Evolutionary conservation across 2,888 invertebrate species (phyloP).

Genomic region (Ophion ventricosus): DNA sequence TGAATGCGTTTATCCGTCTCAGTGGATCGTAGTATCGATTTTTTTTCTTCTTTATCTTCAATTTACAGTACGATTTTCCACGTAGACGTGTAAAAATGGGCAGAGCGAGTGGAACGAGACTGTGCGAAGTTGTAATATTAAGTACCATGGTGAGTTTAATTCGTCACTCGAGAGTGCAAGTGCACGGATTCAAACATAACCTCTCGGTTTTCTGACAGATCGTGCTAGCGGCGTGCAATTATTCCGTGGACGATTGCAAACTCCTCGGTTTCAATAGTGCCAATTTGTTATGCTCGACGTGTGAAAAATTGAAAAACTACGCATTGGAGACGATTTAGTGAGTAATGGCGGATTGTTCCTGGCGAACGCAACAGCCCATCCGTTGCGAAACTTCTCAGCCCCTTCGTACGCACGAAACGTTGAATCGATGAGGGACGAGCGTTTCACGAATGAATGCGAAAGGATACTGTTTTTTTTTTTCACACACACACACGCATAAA

Average conservation of each 20-base stretch:
- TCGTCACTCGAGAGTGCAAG: neutral
- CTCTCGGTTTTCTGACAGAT: slow-evolving; percentile 63
- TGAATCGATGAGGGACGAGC: neutral
- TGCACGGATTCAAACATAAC: slow-evolving; percentile 3
- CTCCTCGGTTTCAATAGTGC: slow-evolving; percentile 93
- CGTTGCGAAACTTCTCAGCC: neutral
- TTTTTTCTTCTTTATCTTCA: neutral
- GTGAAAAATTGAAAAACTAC: slow-evolving; percentile 92
- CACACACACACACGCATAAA: neutral
- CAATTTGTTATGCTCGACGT: slow-evolving; percentile 94
- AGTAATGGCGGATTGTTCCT: slow-evolving; percentile 18
- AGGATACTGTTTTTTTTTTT: neutral
- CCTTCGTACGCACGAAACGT: neutral
- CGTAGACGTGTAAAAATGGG: slow-evolving; percentile 11
- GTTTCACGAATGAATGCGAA: neutral
- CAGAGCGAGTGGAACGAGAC: neutral
- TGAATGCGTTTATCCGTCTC: neutral
- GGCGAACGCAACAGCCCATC: neutral
- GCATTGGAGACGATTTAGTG: slow-evolving; percentile 87
- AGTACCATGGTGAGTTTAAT: slow-evolving; percentile 44
- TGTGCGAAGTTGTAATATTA: slow-evolving; percentile 31
- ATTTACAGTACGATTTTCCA: neutral
- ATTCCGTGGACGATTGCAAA: slow-evolving; percentile 92
- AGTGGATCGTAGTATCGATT: neutral
- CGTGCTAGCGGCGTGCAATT: slow-evolving; percentile 83